Base-by-base conservation (phyloP, 2,113 vertebrate species). In the Nothoprocta perdicaria region DNA sequence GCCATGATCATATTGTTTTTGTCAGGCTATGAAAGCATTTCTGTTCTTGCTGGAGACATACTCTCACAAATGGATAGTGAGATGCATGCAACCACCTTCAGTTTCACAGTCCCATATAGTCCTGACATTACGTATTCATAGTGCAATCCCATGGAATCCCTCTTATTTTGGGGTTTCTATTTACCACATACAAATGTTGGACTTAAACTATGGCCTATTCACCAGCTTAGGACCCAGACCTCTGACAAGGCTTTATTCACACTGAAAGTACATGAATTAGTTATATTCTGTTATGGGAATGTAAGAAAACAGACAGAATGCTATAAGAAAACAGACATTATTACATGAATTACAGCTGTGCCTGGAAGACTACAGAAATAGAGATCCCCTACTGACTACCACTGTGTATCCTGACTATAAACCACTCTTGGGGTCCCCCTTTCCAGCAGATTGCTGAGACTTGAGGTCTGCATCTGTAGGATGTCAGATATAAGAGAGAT, bases 71-170 rank as follows among this genome's bases (percentile, higher is more conserved):
- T 8, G 26, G 15, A 45, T 41, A 60, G 18, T 29, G 53, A 68
- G 19, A 50, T 17, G 14, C 12, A 50, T 62, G 22, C 23, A 69
- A 19, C 50, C 18, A 52, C 31, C 18, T 74, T 74, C 41, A 33
- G 24, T 62, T 74, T 84, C 48, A 13, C 15, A 16, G 21, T 57
- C 26, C 1, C 14, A 27, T 0, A 0, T 27, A 79, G 17, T 12
- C 21, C n/a, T 33, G 29, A 24, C 57, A 50, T 53, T 33, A 55
- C 11, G 16, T 50, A 60, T 57, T 8, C n/a, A 33, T 50, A 5
- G 29, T 48, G 12, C 4, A 41, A 27, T 24, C 13, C 48, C 33
- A 48, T 0, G 1, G 24, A 48, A 4, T 38, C 3, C 46, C 23
- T 66, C 14, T 11, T 72, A 9, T 10, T 80, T 63, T 71, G n/a